Percentiles rank a stretch among this genome's conserved stretches.
Evolutionary conservation across 2,888 invertebrate species (phyloP).

Genomic region (Candidula unifasciata): DNA sequence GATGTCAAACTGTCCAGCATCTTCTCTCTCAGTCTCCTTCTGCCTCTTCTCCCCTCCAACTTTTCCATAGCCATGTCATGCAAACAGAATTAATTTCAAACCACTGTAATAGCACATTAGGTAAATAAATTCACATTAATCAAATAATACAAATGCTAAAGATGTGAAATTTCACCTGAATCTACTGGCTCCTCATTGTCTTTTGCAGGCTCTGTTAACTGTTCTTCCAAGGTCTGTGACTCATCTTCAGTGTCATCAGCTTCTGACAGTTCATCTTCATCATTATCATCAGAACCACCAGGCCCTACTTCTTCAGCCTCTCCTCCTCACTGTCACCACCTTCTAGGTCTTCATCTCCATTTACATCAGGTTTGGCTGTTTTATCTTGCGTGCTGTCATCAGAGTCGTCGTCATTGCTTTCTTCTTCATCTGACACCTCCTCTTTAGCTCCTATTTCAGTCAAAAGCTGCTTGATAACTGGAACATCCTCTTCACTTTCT

Average conservation of each 20-base stretch:
- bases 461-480: constrained; percentile 51
- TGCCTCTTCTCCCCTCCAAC: too few species aligned
- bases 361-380: neutral
- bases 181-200: neutral
- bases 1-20: too few species aligned
- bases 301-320: constrained; percentile 23
- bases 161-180: neutral
- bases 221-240: too few species aligned
- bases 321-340: constrained; percentile 31
- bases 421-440: constrained; percentile 32
- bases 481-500: constrained; percentile 69
- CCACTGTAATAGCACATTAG: too few species aligned
- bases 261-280: neutral
- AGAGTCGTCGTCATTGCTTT: neutral
- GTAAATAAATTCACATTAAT: too few species aligned
- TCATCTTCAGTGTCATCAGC: constrained; percentile 17
- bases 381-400: neutral
- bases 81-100: too few species aligned
- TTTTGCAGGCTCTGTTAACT: neutral
- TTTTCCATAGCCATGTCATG: too few species aligned
- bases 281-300: neutral
- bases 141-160: neutral
- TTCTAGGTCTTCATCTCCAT: constrained; percentile 25
- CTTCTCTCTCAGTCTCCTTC: too few species aligned
- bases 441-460: constrained; percentile 36